Evolutionary conservation across 1,140 invertebrate genomes (phyloP).

Genomic region (Drusus annulatus): DNA sequence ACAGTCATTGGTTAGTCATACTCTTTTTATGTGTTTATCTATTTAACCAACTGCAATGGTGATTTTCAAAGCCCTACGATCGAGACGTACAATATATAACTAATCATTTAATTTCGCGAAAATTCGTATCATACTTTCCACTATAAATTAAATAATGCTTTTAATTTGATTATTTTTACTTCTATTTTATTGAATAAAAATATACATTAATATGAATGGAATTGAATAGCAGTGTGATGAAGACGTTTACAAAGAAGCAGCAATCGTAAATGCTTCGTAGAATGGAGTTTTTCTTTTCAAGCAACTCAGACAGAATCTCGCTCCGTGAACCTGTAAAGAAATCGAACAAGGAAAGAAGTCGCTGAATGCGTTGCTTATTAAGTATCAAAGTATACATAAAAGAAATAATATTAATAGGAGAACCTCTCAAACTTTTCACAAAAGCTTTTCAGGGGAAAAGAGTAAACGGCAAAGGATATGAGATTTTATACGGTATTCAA

Average conservation of each 20-base stretch:
- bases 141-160: too few relatives aligned
- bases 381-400: conserved; percentile 37
- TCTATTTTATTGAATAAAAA: too few relatives aligned
- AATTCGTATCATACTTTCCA: too few relatives aligned
- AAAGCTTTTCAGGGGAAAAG: conserved; percentile 37
- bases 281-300: conserved; percentile 6
- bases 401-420: conserved; percentile 40
- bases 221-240: neutral
- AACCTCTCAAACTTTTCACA: conserved; percentile 49
- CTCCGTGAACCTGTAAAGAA: neutral
- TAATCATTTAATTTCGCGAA: too few relatives aligned
- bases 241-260: neutral
- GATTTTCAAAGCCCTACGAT: too few relatives aligned
- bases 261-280: neutral
- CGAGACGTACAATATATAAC: too few relatives aligned
- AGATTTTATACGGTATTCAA: conserved; percentile 52
- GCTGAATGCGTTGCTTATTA: conserved; percentile 9
- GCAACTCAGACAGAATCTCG: neutral
- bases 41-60: too few relatives aligned
- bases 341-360: conserved; percentile 16
- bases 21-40: neutral
- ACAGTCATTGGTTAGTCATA: conserved; percentile 79
- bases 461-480: conserved; percentile 49
- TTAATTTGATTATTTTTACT: too few relatives aligned
- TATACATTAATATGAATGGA: too few relatives aligned